Evolutionary conservation across 2,797 vertebrate species (phyloP), one percentile per base, ranked within the genome.

Genomic region (Anisognathus igniventris): DNA sequence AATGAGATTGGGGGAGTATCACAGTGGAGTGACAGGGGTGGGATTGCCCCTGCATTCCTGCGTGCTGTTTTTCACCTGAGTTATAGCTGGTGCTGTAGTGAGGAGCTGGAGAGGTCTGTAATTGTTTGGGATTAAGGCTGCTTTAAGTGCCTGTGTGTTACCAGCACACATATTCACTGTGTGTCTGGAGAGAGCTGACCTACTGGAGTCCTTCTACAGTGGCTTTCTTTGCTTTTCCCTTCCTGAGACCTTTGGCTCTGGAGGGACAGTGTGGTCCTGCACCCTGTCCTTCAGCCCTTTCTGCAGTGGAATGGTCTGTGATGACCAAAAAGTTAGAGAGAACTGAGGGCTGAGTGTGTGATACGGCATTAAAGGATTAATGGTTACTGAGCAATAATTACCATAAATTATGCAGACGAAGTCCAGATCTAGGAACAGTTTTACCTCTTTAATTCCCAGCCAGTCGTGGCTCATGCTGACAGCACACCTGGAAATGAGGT

Each of bases 401-500:
- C 72, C 79, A 56, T 74, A 56, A 91, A 78, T 1, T 15, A 77
- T 58, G 66, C 75, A 90, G 92, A 68, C 54, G 42, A 48, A 83
- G 61, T 80, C 73, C 93, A 83, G 66, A 87, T 87, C 91, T 76
- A 93, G 87, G 79, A 92, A 81, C 33, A 62, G 37, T 54, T 94
- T 78, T 78, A 42, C 56, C 48, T 60, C 87, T 96, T 96, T 96
- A 73, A 93, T 97, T 90, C 79, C 60, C 33, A 84, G 95, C 95
- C 95, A 96, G 76, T 58, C 37, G 2, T 86, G 87, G 89, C 85
- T 96, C 44, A 12, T 39, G 66, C 92, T 96, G 96, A 91, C 87
- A 73, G 93, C 70, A 35, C 92, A 91, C 93, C 93, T 97, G 96
- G 95, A 96, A 96, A 92, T 96, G 93, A 96, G 85, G 96, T 94